Evolutionary conservation across 1,140 invertebrate species (phyloP), one percentile per base, ranked within the genome.

Genomic region (Drosophila lacertosa): DNA sequence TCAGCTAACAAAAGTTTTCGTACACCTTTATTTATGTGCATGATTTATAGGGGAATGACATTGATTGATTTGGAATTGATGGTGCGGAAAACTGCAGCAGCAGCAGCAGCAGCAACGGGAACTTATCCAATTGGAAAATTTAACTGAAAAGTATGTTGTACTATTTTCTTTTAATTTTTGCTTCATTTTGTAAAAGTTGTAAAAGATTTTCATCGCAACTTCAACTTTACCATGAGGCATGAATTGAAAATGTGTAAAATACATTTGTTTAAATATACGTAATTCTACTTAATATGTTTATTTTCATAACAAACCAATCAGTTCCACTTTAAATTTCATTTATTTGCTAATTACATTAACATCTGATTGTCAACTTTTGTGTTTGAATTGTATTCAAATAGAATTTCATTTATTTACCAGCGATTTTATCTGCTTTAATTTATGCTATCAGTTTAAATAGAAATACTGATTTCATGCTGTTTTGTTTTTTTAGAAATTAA

Each of bases 11-110:
- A 24, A 62, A 76, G 40, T 58, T 71, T 74, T 63, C 40, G 35
- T 74, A 45, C 71, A 70, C 72, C 72, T 78, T 78, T 75, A 72
- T 78, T 72, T 78, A 75, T 78, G 73, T 75, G 75, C 75, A 78
- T 78, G 75, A 78, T 78, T 78, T 75, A 78, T 78, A 66, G 63
- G 47, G 40, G 66, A 78, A 72, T 64, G 75, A 78, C 75, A 75
- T 75, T 75, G 75, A 78, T 78, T 78, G 75, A 78, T 78, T 78
- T 58, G 72, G 57, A 78, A 72, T 78, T 78, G 75, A 75, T 78
- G 75, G 67, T 75, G 75, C 74, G 75, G 75, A 78, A 77, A 78
- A 77, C 55, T 74, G 60, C 71, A 62, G 37, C 68, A 58, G 26
- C 24, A 51, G 7, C 33, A 39, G 15, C 9, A 39, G 7, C 39